phyloP scores from a whole-genome alignment of 2,113 vertebrate species.

The Origma solitaria region DNA sequence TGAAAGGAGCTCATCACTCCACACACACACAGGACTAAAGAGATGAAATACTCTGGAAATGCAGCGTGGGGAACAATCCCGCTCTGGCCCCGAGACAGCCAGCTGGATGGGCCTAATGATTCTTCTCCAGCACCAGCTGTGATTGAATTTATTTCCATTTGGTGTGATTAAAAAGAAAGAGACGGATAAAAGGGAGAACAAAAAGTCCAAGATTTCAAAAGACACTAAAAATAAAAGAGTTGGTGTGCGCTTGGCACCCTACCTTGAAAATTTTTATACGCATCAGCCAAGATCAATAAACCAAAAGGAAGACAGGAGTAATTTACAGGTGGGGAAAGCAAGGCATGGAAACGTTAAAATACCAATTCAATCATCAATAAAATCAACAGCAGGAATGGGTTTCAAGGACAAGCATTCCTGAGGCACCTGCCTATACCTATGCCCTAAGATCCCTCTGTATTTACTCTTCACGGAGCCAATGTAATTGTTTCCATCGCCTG shows the following conservation, averaged over 20 bases:
- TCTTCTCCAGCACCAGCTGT: slow-evolving; percentile 42
- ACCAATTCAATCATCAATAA: not conserved
- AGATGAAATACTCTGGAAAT: slow-evolving; percentile 1
- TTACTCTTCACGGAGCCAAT: not conserved
- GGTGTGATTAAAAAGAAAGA: slow-evolving; percentile 22
- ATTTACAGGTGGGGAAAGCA: not conserved
- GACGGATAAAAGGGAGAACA: slow-evolving; percentile 43
- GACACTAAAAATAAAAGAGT: slow-evolving; percentile 21
- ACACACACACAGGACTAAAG: not conserved
- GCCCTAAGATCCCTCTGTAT: not conserved
- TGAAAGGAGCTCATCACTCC: not conserved
- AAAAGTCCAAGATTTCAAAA: slow-evolving; percentile 32
- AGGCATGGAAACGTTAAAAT: not conserved
- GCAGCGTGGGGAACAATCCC: not conserved
- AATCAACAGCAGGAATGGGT: not conserved
- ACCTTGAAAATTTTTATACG: not conserved
- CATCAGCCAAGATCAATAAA: not conserved
- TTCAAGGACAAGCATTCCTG: not conserved
- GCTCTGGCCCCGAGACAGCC: not conserved
- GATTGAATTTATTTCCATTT: slow-evolving; percentile 26
- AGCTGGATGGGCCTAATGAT: slow-evolving; percentile 34
- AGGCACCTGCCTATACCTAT: not conserved
- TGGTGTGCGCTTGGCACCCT: not conserved
- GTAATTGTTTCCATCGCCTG: not conserved
- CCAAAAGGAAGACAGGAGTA: not conserved